phyloP scores from a whole-genome alignment of 2,113 vertebrate species.

The Hippoglossus stenolepis region DNA sequence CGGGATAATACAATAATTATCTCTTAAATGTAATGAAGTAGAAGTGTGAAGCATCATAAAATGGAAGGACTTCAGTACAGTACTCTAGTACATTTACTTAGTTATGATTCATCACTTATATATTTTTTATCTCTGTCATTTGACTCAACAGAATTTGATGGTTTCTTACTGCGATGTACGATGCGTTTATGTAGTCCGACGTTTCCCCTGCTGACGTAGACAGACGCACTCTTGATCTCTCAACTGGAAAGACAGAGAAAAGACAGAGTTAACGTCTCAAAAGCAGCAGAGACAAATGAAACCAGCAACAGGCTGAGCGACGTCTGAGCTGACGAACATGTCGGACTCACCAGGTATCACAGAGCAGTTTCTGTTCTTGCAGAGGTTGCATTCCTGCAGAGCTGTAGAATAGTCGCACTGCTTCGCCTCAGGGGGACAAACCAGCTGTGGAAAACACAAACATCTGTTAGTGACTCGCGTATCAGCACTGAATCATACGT shows the following conservation, averaged over 20 bases:
- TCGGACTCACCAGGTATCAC: conserved; percentile 88
- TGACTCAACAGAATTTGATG: neutral
- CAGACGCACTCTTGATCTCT: conserved; percentile 89
- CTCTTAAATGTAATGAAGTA: neutral
- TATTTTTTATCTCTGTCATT: neutral
- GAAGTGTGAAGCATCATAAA: neutral
- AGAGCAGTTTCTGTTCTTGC: conserved; percentile 89
- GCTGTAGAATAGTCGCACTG: conserved; percentile 87
- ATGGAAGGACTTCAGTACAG: neutral
- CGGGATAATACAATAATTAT: neutral
- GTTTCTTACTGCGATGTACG: conserved; percentile 86
- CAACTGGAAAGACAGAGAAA: conserved; percentile 79
- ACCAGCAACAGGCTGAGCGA: neutral
- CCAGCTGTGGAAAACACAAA: conserved; percentile 81
- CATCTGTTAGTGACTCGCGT: neutral
- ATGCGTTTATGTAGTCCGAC: conserved; percentile 94
- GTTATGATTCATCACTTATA: neutral
- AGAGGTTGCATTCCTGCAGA: conserved; percentile 88
- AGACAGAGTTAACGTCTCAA: neutral
- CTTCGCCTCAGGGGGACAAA: conserved; percentile 86
- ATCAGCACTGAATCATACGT: neutral
- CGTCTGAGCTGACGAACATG: neutral
- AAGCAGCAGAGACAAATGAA: neutral
- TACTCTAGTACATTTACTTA: neutral
- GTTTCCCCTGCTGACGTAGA: conserved; percentile 85